Percentiles rank a stretch among this genome's conserved stretches.
phyloP scores from a whole-genome alignment of 1,140 invertebrate species.

The Scaptodrosophila lebanonensis region DNA sequence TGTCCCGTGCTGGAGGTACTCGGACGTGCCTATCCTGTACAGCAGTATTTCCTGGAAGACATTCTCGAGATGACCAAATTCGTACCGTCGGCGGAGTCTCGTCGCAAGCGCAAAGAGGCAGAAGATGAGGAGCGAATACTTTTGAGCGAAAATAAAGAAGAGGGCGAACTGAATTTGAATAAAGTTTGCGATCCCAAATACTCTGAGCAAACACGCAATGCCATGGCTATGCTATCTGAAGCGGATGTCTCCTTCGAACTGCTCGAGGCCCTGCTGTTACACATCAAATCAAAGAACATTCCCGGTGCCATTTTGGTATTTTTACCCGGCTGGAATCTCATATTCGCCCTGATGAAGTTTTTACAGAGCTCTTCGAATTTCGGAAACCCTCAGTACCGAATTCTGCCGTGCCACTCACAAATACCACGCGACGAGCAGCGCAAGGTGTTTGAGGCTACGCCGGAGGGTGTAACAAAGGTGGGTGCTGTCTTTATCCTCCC shows the following conservation, averaged over 20 bases:
- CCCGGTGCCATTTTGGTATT: conserved; percentile 94
- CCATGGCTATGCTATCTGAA: conserved; percentile 89
- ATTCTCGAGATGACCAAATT: conserved; percentile 90
- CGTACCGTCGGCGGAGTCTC: conserved; percentile 83
- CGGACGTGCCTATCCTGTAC: conserved; percentile 88
- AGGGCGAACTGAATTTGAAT: conserved; percentile 89
- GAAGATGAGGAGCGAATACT: conserved; percentile 81
- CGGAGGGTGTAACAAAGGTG: conserved; percentile 83
- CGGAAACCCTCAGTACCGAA: conserved; percentile 79
- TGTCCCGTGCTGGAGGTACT: conserved; percentile 88
- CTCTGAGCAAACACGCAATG: conserved; percentile 81
- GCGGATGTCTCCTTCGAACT: conserved; percentile 93
- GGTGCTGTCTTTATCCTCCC: conserved; percentile 54
- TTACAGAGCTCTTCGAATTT: conserved; percentile 88
- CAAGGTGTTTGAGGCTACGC: conserved; percentile 89
- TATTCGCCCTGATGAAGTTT: conserved; percentile 93
- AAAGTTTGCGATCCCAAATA: conserved; percentile 80
- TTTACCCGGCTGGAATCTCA: conserved; percentile 95
- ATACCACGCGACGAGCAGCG: conserved; percentile 93
- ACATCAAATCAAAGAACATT: conserved; percentile 85
- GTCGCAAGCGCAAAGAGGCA: conserved; percentile 83
- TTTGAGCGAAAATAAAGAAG: conserved; percentile 77
- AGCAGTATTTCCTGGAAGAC: conserved; percentile 94
- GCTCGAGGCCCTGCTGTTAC: conserved; percentile 87
- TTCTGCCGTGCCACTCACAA: conserved; percentile 93